A percentile compares a stretch with the other conserved stretches of the same genome.
These are phyloP conservation scores for Penaeus vannamei DNA, from an alignment of 1,140 invertebrate genomes.

Conservation along the genomic window DNA sequence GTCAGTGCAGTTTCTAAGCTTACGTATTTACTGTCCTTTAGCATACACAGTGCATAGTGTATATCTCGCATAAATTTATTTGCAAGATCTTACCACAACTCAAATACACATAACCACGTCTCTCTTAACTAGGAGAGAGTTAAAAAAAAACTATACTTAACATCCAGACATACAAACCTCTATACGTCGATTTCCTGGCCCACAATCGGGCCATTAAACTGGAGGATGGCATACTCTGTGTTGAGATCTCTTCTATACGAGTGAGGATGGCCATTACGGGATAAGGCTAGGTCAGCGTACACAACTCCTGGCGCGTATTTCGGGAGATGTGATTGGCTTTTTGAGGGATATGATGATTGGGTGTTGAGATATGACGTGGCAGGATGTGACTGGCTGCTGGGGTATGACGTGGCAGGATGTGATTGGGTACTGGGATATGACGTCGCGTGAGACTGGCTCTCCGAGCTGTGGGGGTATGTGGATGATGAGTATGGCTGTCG, in stretches of 20 bases:
- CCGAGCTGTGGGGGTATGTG: constrained; percentile 56
- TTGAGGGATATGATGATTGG: constrained; percentile 57
- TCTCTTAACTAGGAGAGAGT: not conserved
- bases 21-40: too few species aligned
- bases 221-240: constrained; percentile 83
- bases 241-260: constrained; percentile 61
- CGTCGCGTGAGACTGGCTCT: constrained; percentile 55
- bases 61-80: not conserved
- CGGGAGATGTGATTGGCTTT: constrained; percentile 57
- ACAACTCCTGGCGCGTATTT: constrained; percentile 69
- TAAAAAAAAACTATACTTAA: not conserved
- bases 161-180: constrained; percentile 67
- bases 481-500: constrained; percentile 57
- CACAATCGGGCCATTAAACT: constrained; percentile 80
- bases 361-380: constrained; percentile 55
- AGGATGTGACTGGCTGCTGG: constrained; percentile 51
- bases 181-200: constrained; percentile 84
- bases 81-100: not conserved
- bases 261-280: constrained; percentile 66
- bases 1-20: too few species aligned
- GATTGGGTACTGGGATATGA: constrained; percentile 40
- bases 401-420: constrained; percentile 62
- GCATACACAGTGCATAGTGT: too few species aligned
- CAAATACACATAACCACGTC: not conserved
- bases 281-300: constrained; percentile 70